phyloP scores from a whole-genome alignment of 2,113 vertebrate species.

The Halcyon senegalensis region DNA sequence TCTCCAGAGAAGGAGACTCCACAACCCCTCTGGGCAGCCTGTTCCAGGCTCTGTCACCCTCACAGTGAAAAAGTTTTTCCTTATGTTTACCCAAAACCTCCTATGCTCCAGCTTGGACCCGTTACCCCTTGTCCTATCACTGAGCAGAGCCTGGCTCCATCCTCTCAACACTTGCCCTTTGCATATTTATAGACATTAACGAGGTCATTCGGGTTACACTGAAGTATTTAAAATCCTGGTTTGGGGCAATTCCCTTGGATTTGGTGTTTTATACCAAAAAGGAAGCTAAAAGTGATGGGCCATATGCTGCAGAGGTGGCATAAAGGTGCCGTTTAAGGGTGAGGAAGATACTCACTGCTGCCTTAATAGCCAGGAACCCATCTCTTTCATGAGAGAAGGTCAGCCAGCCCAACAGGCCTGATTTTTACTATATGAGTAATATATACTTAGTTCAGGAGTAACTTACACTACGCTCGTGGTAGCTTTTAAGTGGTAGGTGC shows the following conservation, averaged over 20 bases:
- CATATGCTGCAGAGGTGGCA: not conserved
- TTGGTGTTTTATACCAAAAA: not conserved
- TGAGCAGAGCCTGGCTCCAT: too few relatives aligned
- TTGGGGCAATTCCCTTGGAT: not conserved
- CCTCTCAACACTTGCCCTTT: too few relatives aligned
- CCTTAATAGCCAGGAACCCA: not conserved
- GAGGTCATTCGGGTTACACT: not conserved
- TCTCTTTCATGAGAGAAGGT: not conserved
- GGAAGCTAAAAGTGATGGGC: not conserved
- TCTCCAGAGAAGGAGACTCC: too few relatives aligned
- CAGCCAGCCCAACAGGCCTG: not conserved
- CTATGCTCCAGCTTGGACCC: too few relatives aligned
- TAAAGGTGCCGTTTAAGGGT: not conserved
- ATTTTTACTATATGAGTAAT: not conserved
- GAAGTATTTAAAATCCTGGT: not conserved
- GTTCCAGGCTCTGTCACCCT: too few relatives aligned
- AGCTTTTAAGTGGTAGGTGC: not conserved
- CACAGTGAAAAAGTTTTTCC: too few relatives aligned
- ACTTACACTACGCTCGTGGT: not conserved
- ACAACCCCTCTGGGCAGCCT: too few relatives aligned
- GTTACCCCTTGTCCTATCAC: too few relatives aligned
- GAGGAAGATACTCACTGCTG: not conserved
- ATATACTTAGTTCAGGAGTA: not conserved
- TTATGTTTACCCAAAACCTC: too few relatives aligned
- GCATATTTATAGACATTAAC: too few relatives aligned